Conservation (phyloP, 2,888 invertebrate species). For the Leistus spinibarbis region DNA sequence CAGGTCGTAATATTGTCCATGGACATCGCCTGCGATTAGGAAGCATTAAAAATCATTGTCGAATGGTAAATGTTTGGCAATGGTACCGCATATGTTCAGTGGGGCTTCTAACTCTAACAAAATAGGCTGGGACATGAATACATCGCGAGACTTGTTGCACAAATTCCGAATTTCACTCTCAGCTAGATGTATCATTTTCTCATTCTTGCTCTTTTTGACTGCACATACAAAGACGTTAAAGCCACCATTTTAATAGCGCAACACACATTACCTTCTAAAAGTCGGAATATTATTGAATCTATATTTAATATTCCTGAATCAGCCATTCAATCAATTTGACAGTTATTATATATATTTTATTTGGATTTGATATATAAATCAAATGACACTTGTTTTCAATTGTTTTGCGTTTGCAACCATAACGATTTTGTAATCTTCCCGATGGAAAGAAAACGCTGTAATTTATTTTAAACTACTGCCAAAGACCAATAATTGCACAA, state of each 20-base stretch:
- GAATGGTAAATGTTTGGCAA: no score
- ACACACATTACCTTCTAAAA: background rate
- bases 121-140: background rate
- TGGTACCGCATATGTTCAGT: background rate
- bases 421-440: background rate
- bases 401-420: background rate
- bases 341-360: background rate
- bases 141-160: background rate
- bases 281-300: background rate
- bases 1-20: constrained; percentile 98
- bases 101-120: background rate
- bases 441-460: background rate
- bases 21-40: constrained; percentile 85
- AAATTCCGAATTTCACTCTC: background rate
- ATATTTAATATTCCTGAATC: background rate
- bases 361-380: background rate
- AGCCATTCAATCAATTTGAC: background rate
- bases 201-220: background rate
- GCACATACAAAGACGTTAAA: background rate
- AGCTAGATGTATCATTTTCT: background rate
- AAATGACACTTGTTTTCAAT: background rate
- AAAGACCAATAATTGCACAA: background rate
- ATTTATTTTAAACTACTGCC: background rate
- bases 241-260: background rate
- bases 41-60: background rate